Evolutionary conservation across 2,797 vertebrate species (phyloP), one percentile per base, ranked within the genome.

Genomic region (Leuciscus waleckii): DNA sequence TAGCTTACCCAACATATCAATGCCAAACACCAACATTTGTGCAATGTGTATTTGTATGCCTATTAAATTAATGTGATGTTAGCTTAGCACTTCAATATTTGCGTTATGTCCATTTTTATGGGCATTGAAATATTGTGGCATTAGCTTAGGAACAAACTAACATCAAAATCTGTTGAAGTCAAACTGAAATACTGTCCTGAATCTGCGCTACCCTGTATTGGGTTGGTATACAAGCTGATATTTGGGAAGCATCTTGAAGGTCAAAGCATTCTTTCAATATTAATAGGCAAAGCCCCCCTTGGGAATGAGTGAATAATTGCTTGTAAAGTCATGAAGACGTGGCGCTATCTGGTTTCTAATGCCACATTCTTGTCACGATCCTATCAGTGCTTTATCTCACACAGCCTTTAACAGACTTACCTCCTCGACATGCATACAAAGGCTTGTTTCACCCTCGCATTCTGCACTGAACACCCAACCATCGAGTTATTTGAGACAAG

Each of bases 171-270:
- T 29, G 10, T 0, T 73, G 1, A 32, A 49, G 19, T 73, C 2
- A 29, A 49, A 71, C 71, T 86, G 80, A 90, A 91, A 90, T 79
- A 89, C 81, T 90, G 61, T 63, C 73, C 43, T 67, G 0, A 5
- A 58, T 65, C 1, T 2, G 84, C 83, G 82, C 32, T 61, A 21
- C 32, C 71, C 56, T 77, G 49, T 2, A 58, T 4, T 9, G 37
- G 11, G 73, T 29, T 41, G 6, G 51, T 26, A 43, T 17, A 68
- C 23, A 23, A 26, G 51, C 29, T 46, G 29, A 35, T 23, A 29
- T 73, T 39, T 29, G 71, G 37, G 6, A 32, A 39, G 37, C 41
- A 79, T 46, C 23, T 54, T 63, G 41, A 86, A 84, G 78, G 67
- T 82, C 56, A 65, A 58, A 10, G 21, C 37, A 77, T 63, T 35